phyloP scores from a whole-genome alignment of 2,797 vertebrate genomes.

The Nothura maculosa region DNA sequence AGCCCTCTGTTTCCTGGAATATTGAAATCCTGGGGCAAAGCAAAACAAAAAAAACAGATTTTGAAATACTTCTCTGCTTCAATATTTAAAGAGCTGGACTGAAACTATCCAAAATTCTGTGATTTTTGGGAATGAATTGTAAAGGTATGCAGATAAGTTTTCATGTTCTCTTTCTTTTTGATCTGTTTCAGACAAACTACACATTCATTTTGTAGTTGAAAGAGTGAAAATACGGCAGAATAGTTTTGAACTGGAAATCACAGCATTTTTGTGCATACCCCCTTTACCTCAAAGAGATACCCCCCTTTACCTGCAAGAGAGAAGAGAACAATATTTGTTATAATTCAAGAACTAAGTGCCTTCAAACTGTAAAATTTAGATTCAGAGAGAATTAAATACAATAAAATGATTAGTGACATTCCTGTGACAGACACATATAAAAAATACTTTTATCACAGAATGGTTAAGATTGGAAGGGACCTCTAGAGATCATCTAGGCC shows the following conservation, averaged over 20 bases:
- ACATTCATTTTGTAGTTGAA: neutral
- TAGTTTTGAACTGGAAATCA: neutral
- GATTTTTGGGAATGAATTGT: neutral
- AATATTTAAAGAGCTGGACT: neutral
- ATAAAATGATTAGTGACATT: neutral
- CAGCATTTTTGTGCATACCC: neutral
- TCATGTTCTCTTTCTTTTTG: neutral
- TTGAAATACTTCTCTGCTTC: neutral
- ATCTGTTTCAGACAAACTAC: neutral
- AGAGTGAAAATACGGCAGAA: neutral
- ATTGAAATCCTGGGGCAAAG: neutral
- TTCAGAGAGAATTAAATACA: neutral
- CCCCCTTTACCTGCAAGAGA: too few species aligned
- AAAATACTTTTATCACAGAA: neutral
- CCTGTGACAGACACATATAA: neutral
- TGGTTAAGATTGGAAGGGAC: too few species aligned
- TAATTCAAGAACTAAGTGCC: neutral
- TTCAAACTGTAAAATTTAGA: neutral
- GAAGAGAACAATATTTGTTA: neutral
- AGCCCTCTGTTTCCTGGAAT: neutral
- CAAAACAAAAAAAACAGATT: too few species aligned
- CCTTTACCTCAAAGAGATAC: neutral
- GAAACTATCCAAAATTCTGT: neutral
- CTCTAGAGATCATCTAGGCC: too few species aligned
- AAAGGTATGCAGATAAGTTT: neutral